Conservation (phyloP, 2,888 invertebrate genomes). For the Stegana nigrithorax region DNA sequence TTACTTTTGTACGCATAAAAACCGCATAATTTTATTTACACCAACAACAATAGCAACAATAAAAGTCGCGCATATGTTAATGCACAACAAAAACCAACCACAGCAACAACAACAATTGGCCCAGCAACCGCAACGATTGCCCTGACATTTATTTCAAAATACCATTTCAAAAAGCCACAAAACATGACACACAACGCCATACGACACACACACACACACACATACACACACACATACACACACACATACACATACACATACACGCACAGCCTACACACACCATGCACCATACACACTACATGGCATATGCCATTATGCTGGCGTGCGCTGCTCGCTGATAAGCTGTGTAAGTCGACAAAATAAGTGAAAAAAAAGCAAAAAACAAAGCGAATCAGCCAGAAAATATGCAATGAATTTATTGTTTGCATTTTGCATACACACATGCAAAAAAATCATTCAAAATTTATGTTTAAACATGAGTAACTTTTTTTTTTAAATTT, state of each 20-base stretch:
- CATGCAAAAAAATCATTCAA: not conserved
- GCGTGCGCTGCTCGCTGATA: not conserved
- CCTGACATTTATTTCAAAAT: slow-evolving; percentile 4
- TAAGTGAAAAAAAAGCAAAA: not conserved
- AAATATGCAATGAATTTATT: slow-evolving; percentile 27
- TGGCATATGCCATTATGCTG: too few relatives aligned
- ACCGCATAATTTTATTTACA: slow-evolving; percentile 41
- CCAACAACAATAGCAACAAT: too few relatives aligned
- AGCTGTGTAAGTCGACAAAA: not conserved
- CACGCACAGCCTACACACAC: too few relatives aligned
- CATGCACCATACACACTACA: too few relatives aligned
- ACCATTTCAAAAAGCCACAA: slow-evolving; percentile 8
- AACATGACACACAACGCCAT: not conserved
- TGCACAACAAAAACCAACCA: not conserved
- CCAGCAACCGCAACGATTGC: not conserved
- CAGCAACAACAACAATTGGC: not conserved
- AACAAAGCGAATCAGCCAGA: slow-evolving; percentile 13
- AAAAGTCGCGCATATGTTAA: slow-evolving; percentile 27
- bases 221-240: not conserved
- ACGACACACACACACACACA: not conserved
- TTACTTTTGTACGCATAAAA: slow-evolving; percentile 13
- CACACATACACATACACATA: not conserved
- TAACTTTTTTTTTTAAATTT: too few relatives aligned
- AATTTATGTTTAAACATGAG: too few relatives aligned
- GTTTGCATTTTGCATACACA: slow-evolving; percentile 1